Evolutionary conservation across 2,113 vertebrate genomes (phyloP), one percentile per base, ranked within the genome.

Genomic region (Lepidiolamprologus cunningtoni): DNA sequence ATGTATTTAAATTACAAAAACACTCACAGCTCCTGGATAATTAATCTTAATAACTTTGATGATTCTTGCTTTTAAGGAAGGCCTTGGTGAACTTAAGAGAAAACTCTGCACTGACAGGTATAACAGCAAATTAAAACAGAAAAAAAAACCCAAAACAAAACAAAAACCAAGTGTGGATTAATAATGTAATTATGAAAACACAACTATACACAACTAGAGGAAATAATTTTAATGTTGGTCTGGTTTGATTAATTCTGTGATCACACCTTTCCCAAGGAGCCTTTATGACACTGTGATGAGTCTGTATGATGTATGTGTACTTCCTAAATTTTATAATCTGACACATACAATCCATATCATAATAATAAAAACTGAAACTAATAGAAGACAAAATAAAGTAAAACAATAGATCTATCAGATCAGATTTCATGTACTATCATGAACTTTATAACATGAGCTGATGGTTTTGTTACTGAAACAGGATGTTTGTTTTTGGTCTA

Each of bases 111-210:
- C 23, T 45, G 21, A 76, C 4, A 45, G 40, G 21, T 73, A 73
- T 47, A 45, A 73, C 21, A 17, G 68, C 8, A 45, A 73, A 28
- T 3, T 45, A 73, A 73, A 37, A 37, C 17, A n/a, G 31, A 12
- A 66, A 66, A n/a, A 11, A 4, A 4, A 0, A 0, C 1, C 9
- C 8, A 23, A 42, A 71, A 16, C 66, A 45, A 73, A 73, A 45
- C 21, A 17, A 73, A 73, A 73, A 47, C 2, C 12, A 47, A 73
- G 68, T 73, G 21, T 47, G 13, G 16, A 26, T 66, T 66, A 66
- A 5, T 37, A 37, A n/a, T 19, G 31, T 66, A 66, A 35, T 35
- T 2, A 66, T 66, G 17, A 66, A 66, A 66, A 35, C 28, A 63
- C 40, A 26, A 73, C 2, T 28, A 26, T 9, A 10, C 57, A 61